Base-by-base conservation (phyloP, 2,797 vertebrate species). In the Sphenodon punctatus region DNA sequence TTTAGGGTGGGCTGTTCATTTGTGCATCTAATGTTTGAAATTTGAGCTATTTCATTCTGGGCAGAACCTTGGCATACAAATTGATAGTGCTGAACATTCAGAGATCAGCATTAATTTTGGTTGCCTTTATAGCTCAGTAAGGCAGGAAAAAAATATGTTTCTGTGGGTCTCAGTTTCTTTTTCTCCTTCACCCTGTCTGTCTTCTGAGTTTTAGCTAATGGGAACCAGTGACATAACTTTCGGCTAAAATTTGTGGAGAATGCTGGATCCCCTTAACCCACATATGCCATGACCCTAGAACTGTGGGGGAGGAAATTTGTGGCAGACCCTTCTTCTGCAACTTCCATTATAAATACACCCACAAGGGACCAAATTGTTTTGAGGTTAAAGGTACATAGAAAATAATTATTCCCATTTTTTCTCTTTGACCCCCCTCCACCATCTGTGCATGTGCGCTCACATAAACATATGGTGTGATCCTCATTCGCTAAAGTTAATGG, bases 61-160 rank as follows among this genome's bases (percentile, higher is more conserved):
- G 75, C 61, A 79, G 76, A 66, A 49, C 43, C 55, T 39, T 74
- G 8, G 27, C 41, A 75, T 65, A 36, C 65, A 76, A 19, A 13
- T 73, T 73, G 69, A 63, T 27, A 71, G 16, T 32, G 58, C 36
- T 72, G 67, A 71, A 56, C 76, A 78, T 84, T 69, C 81, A 48
- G 30, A 75, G 43, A 63, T 71, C 67, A 55, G 6, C 59, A 81
- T 86, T 84, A 61, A 92, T 86, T 86, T 90, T 64, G 84, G 10
- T 82, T 63, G 8, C 8, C 1, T 20, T 11, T 85, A 66, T 45
- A 51, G 64, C 81, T 92, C 53, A 46, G 4, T 56, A 73, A 17
- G 55, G 36, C 49, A 66, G 22, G 56, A 67, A 78, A 88, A 65
- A 4, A 23, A 61, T 0, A 2, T 17, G n/a, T 42, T 25, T 5